These are phyloP conservation scores for Leucoraja ocellata DNA, from an alignment of 2,797 vertebrate genomes.

Conservation along the genomic window DNA sequence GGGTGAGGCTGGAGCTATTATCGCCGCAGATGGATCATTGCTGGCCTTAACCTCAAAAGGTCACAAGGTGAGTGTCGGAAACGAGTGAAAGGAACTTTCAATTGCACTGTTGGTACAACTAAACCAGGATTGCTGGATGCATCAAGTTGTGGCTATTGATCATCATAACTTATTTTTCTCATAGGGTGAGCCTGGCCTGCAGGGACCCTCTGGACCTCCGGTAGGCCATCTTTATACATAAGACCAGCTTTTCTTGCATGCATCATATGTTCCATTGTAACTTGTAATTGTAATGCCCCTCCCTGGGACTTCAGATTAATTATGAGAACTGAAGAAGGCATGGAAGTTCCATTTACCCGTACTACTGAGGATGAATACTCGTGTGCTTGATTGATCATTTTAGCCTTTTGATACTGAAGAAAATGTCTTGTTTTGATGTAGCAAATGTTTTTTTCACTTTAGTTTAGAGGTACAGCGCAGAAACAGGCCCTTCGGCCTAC, in stretches of 20 bases:
- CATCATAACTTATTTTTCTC: slow-evolving; percentile 41
- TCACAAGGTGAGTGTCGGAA: slow-evolving; percentile 59
- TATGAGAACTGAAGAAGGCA: neutral
- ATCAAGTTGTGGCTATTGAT: neutral
- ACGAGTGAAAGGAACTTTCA: neutral
- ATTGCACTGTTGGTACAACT: neutral
- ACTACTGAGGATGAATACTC: neutral
- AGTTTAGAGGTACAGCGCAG: too few relatives aligned
- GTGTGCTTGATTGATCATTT: too few relatives aligned
- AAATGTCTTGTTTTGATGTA: too few relatives aligned
- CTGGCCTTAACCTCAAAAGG: slow-evolving; percentile 54
- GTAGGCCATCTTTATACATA: slow-evolving; percentile 46
- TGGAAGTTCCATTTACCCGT: neutral
- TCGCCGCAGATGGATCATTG: slow-evolving; percentile 61
- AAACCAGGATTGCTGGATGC: neutral
- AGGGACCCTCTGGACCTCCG: slow-evolving; percentile 59
- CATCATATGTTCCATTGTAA: neutral
- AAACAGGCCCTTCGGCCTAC: too few relatives aligned
- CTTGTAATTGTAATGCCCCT: too few relatives aligned
- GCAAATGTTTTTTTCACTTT: too few relatives aligned
- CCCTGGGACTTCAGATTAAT: neutral
- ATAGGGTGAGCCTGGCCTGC: slow-evolving; percentile 70
- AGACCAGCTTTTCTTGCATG: neutral
- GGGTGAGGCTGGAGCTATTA: slow-evolving; percentile 70
- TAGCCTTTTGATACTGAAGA: neutral